Evolutionary conservation across 37 sponge, comb jelly and placozoan genomes (phyloP).

Genomic region (Cladorhizidae sp.): DNA sequence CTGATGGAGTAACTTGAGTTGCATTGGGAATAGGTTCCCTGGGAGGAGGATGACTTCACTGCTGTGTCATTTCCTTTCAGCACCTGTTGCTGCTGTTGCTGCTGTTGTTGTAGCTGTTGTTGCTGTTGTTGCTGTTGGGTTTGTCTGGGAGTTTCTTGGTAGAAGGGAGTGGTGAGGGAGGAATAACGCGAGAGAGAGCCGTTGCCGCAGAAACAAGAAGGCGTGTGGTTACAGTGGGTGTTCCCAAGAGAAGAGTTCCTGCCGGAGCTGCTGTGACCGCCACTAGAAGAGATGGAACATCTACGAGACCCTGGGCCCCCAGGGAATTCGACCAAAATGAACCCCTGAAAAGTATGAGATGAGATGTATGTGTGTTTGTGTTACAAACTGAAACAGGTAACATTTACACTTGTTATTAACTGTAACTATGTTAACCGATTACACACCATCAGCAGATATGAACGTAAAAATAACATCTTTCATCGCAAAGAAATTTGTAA

Average conservation of each 20-base stretch:
- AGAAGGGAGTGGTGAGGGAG: slow-evolving; percentile 53
- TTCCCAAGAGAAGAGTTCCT: not conserved
- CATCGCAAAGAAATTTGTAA: too few relatives aligned
- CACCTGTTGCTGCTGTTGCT: too few relatives aligned
- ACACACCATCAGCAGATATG: too few relatives aligned
- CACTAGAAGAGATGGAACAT: not conserved
- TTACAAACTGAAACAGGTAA: too few relatives aligned
- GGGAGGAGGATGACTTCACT: not conserved
- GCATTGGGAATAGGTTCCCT: not conserved
- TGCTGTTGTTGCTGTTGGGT: not conserved
- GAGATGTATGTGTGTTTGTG: too few relatives aligned
- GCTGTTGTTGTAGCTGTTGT: too few relatives aligned
- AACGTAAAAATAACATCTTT: too few relatives aligned
- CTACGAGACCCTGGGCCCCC: slow-evolving; percentile 13
- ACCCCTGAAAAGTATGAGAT: slow-evolving; percentile 48
- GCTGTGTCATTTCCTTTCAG: not conserved
- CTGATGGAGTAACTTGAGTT: not conserved
- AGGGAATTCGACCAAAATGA: slow-evolving; percentile 48
- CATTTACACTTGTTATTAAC: too few relatives aligned
- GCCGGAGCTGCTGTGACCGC: not conserved
- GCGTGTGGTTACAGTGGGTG: slow-evolving; percentile 14
- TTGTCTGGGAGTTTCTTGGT: slow-evolving; percentile 19
- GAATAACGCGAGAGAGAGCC: slow-evolving; percentile 33
- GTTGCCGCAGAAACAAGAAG: slow-evolving; percentile 17
- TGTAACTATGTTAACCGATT: too few relatives aligned